Percentiles rank a stretch among this genome's conserved stretches.
Evolutionary conservation across 2,888 invertebrate species (phyloP).

Genomic region (Steinernema scapterisci): DNA sequence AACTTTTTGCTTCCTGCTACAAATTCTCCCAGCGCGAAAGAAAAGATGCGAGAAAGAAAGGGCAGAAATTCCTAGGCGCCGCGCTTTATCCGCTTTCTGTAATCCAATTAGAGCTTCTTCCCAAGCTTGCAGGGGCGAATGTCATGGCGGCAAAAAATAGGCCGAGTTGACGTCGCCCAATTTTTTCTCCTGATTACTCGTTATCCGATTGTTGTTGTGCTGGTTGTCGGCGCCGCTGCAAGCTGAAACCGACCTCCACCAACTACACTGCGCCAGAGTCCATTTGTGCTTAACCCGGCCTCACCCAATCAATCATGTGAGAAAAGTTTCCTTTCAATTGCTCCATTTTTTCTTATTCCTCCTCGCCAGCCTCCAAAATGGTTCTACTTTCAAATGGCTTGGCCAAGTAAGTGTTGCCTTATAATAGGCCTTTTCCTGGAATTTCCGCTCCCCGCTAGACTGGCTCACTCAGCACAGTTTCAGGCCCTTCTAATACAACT

Average conservation of each 20-base stretch:
- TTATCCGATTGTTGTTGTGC: too few relatives aligned
- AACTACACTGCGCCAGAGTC: neutral
- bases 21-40: neutral
- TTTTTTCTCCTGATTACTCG: too few relatives aligned
- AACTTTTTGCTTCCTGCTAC: neutral
- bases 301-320: neutral
- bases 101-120: conserved; percentile 22
- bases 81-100: neutral
- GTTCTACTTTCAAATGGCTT: neutral
- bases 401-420: neutral
- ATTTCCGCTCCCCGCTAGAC: neutral
- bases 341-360: neutral
- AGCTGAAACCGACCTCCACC: neutral
- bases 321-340: neutral
- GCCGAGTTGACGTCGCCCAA: neutral
- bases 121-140: neutral
- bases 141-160: neutral
- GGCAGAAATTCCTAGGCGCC: neutral
- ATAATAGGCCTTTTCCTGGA: neutral
- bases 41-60: neutral
- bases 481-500: neutral
- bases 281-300: conserved; percentile 1
- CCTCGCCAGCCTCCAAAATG: neutral
- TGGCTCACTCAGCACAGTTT: neutral
- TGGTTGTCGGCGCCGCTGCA: too few relatives aligned